Base-by-base conservation (phyloP, 2,888 invertebrate genomes). In the Andrena bucephala region DNA sequence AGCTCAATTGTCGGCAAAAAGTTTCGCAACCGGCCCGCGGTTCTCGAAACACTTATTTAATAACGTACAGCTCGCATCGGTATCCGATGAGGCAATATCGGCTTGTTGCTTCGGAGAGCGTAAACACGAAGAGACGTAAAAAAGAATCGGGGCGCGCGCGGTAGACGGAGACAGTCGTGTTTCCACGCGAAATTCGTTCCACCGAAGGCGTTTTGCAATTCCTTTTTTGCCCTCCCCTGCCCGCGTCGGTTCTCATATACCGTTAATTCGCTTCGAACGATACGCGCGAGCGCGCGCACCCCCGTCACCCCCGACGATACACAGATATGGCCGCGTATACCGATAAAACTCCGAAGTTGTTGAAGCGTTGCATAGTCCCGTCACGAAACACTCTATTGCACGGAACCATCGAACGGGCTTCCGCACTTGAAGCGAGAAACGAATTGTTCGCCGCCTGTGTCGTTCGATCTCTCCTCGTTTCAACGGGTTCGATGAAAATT, bases 281-380 rank as follows among this genome's bases (percentile, higher is more conserved):
- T 57, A n/a, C 27, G 20, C 29, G n/a, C 24, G 20, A 13, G 7
- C 20, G 5, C 20, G 13, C 13, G 1, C 65, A 7, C 36, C 2
- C 24, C 3, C 6, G 36, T 1, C 13, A 13, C 42, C 42, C 13
- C 42, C 42, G 16, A 1, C 42, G 42, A 16, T 42, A 42, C 8
- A 27, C 54, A 33, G 27, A n/a, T 33, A 66, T 48, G n/a, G 36
- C 6, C 13, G 20, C 36, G 54, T 63, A 8, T 16, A 24, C n/a
- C 69, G 76, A 84, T 76, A 74, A 74, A 81, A 86, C 76, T 73
- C 16, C 80, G 52, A 67, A 72, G 62, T 76, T 81, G 77, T 71
- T 76, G 62, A 29, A 71, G 60, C 67, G 79, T 77, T 79, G 73
- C 57, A 65, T 33, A 77, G 59, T 50, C 59, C 71, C 42, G 77